Base-by-base conservation (phyloP, 2,797 vertebrate genomes). In the Gadopsis bispinosus region DNA sequence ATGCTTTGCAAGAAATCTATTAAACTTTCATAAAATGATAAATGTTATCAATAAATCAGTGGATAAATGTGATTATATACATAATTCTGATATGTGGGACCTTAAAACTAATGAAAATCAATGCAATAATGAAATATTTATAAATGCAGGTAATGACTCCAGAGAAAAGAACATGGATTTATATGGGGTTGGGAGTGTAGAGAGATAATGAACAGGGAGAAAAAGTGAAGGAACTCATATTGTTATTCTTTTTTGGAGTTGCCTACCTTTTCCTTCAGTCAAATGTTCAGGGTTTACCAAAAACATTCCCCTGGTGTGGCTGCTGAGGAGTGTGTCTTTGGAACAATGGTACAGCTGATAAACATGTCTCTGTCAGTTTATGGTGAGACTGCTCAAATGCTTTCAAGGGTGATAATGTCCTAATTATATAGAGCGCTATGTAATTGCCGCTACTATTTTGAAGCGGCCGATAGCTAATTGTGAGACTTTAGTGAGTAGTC, bases 1-100 rank as follows among this genome's bases (percentile, higher is more conserved):
- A 29, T 45, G 8, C 12, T 16, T 37, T 11, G 6, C 43, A 61
- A 63, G 31, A 65, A 33, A 19, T 59, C 1, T 19, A 37, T 37
- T 59, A 37, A 48, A 37, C 6, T 11, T 26, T 70, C 5, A 37
- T 50, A 3, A 58, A 48, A 35, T 43, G 14, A 22, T 45, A 56
- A 20, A 43, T 33, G 4, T 8, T 39, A 33, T 58, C 26, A n/a
- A 33, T 60, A 37, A 50, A 50, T 29, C n/a, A 63, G 48, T 9
- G 10, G 14, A 55, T 4, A 33, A 35, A 43, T 43, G 19, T 53
- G 13, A 39, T 63, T 53, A 22, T 3, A 17, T 33, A 12, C 19
- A 43, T 6, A 22, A 62, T 43, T 53, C 59, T 62, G 37, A 72
- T 20, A 62, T 47, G 4, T 69, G 31, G 41, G 48, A 69, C 26